Conservation (phyloP, 2,888 invertebrate genomes). For the Ommatoiulus sabulosus region DNA sequence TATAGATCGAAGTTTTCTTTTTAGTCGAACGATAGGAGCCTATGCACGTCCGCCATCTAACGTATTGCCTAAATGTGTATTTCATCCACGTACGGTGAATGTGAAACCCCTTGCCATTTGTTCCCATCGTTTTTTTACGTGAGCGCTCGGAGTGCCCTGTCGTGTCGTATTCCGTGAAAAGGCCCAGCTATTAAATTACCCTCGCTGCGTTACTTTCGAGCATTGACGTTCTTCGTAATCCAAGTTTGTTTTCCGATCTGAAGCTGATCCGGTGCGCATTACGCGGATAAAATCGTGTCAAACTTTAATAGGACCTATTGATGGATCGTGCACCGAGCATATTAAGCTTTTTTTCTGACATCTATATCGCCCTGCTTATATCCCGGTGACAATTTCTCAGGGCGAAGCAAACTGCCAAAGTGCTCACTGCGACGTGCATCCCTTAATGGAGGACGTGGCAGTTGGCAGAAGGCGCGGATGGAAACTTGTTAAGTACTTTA, state of each 20-base stretch:
- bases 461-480: not conserved
- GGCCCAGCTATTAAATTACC: constrained; percentile 29
- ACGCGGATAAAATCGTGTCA: constrained; percentile 17
- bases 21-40: not conserved
- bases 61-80: not conserved
- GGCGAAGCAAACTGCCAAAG: constrained; percentile 29
- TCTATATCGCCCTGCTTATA: not conserved
- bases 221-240: constrained; percentile 14
- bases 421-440: not conserved
- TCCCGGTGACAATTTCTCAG: constrained; percentile 1
- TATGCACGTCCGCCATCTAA: not conserved
- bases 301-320: constrained; percentile 18
- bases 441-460: not conserved
- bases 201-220: not conserved
- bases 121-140: constrained; percentile 1
- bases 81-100: not conserved
- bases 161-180: not conserved
- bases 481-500: not conserved
- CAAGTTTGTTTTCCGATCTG: constrained; percentile 31
- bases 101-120: not conserved
- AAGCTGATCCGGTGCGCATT: not conserved
- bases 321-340: constrained; percentile 8
- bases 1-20: not conserved
- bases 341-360: constrained; percentile 9
- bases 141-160: not conserved